These are phyloP conservation scores for Chaetoderma sp. DNA, from an alignment of 2,888 invertebrate species.

Conservation along the genomic window DNA sequence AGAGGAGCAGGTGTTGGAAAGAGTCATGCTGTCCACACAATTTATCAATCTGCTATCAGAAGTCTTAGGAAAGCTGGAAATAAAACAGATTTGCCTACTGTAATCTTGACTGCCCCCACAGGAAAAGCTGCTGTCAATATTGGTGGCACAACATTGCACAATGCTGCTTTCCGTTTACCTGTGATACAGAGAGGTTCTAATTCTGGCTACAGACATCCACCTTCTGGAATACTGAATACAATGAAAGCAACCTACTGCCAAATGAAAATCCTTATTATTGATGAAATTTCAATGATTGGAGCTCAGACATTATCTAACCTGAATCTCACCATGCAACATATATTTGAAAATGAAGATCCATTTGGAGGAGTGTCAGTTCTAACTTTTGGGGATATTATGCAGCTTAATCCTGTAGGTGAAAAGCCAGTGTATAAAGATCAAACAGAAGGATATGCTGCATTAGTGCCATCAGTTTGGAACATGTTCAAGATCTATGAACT, in stretches of 20 bases:
- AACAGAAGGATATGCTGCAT: conserved; percentile 23
- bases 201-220: conserved; percentile 10
- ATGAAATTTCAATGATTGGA: conserved; percentile 32
- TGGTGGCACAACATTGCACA: conserved; percentile 34
- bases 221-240: conserved; percentile 12
- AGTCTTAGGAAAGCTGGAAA: conserved; percentile 12
- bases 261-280: conserved; percentile 24
- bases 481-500: conserved; percentile 9
- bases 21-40: conserved; percentile 26
- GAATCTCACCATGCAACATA: conserved; percentile 17
- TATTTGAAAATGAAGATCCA: conserved; percentile 18
- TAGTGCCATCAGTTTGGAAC: conserved; percentile 30
- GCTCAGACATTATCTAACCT: conserved; percentile 11
- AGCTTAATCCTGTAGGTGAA: conserved; percentile 34
- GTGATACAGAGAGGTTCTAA: conserved; percentile 12
- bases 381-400: conserved; percentile 34
- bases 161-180: conserved; percentile 31
- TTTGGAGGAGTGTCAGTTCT: conserved; percentile 33
- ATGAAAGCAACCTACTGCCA: conserved; percentile 18
- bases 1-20: conserved; percentile 35
- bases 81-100: conserved; percentile 11
- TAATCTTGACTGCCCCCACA: conserved; percentile 37
- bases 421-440: conserved; percentile 16
- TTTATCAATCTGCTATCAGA: conserved; percentile 24
- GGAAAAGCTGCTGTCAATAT: conserved; percentile 39